These are phyloP conservation scores for Phataginus tricuspis DNA, from an alignment of 2,797 vertebrate species.

Conservation along the genomic window DNA sequence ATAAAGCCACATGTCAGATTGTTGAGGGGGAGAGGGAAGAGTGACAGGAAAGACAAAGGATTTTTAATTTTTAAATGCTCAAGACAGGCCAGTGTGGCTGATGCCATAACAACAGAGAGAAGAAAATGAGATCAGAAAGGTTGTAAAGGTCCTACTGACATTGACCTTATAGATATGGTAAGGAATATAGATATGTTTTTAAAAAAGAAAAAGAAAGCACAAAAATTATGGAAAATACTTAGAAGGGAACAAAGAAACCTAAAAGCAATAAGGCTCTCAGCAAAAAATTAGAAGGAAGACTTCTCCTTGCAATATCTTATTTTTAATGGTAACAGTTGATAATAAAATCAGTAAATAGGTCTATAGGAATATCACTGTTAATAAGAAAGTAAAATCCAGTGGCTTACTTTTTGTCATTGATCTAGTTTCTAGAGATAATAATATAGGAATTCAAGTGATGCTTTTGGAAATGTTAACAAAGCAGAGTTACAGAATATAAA, in stretches of 20 bases:
- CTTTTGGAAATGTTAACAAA: conserved; percentile 1
- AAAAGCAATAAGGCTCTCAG: not conserved
- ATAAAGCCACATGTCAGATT: not conserved
- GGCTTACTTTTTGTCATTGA: not conserved
- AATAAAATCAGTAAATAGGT: not conserved
- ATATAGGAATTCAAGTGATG: not conserved
- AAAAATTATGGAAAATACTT: not conserved
- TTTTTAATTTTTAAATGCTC: not conserved
- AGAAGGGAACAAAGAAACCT: not conserved
- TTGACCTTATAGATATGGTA: not conserved
- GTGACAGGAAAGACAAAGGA: not conserved
- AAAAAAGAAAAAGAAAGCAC: not conserved
- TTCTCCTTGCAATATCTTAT: conserved; percentile 19
- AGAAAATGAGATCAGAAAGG: not conserved
- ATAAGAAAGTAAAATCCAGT: conserved; percentile 41
- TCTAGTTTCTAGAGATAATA: conserved; percentile 1
- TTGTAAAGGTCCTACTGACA: not conserved
- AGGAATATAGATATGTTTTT: not conserved
- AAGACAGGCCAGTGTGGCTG: not conserved
- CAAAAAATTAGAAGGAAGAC: not conserved
- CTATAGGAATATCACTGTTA: not conserved
- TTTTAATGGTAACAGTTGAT: not conserved
- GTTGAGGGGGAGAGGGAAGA: not conserved
- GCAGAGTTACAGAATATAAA: not conserved
- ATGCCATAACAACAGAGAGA: not conserved